Percentiles rank a stretch among this genome's conserved stretches.
Evolutionary conservation across 2,888 invertebrate species (phyloP).

Genomic region (Leptinotarsa rubiginosa): DNA sequence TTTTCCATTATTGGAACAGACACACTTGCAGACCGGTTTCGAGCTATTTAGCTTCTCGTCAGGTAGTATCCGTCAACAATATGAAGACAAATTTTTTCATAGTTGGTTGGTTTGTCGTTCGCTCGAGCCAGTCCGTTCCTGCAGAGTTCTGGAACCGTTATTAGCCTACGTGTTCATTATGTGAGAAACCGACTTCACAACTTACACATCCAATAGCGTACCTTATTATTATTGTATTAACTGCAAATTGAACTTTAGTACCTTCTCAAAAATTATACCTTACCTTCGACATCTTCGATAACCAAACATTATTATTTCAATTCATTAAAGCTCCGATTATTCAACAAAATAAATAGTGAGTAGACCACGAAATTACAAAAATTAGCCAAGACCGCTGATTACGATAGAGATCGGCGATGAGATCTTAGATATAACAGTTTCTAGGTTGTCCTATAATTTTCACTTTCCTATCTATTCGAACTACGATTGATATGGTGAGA

Average conservation of each 20-base stretch:
- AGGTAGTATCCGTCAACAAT: too few species aligned
- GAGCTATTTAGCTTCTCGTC: too few species aligned
- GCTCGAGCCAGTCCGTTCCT: slow-evolving; percentile 14
- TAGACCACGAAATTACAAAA: slow-evolving; percentile 20
- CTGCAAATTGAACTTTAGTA: slow-evolving; percentile 54
- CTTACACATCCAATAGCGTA: slow-evolving; percentile 49
- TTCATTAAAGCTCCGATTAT: slow-evolving; percentile 37
- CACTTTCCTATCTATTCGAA: not conserved
- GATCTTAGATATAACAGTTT: slow-evolving; percentile 18
- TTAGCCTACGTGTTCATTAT: slow-evolving; percentile 60
- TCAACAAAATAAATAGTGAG: slow-evolving; percentile 36
- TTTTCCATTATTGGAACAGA: too few species aligned
- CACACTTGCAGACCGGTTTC: too few species aligned
- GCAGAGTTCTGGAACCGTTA: not conserved
- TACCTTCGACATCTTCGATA: slow-evolving; percentile 23
- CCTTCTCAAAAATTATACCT: slow-evolving; percentile 50
- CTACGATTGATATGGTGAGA: not conserved
- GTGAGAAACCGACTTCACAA: slow-evolving; percentile 59
- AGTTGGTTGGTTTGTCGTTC: too few species aligned
- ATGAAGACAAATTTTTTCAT: too few species aligned
- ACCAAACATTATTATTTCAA: slow-evolving; percentile 46
- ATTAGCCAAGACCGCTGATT: slow-evolving; percentile 19
- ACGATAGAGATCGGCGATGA: slow-evolving; percentile 26
- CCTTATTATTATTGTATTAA: slow-evolving; percentile 58
- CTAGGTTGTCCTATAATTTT: slow-evolving; percentile 25